Percentiles rank a stretch among this genome's conserved stretches.
These are phyloP conservation scores for Halictus rubicundus DNA, from an alignment of 1,140 invertebrate genomes.

Conservation along the genomic window DNA sequence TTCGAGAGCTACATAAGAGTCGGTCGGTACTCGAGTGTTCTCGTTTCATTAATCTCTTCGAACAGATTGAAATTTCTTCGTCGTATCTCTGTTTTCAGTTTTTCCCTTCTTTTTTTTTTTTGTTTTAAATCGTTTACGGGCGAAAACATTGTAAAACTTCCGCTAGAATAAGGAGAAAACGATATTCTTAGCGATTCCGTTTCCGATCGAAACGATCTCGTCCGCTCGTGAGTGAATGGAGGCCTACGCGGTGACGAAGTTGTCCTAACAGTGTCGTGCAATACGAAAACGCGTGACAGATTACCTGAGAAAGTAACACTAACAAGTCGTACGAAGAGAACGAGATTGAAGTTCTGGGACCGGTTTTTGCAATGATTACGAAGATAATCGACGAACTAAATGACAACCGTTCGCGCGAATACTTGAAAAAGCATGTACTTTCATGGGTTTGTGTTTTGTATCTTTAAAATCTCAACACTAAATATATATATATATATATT, in stretches of 20 bases:
- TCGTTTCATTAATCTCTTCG: conserved; percentile 1
- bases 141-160: conserved; percentile 16
- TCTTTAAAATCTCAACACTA: conserved; percentile 74
- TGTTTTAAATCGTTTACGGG: too few species aligned
- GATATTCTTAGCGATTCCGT: too few species aligned
- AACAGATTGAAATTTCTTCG: conserved; percentile 52
- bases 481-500: conserved; percentile 69
- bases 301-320: conserved; percentile 1
- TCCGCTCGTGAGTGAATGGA: background rate
- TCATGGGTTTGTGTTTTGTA: conserved; percentile 79
- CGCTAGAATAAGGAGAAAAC: background rate
- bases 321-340: background rate
- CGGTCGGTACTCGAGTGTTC: conserved; percentile 34
- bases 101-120: too few species aligned
- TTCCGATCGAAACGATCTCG: background rate
- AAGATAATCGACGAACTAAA: conserved; percentile 56
- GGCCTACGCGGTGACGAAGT: background rate
- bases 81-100: background rate
- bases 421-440: conserved; percentile 77
- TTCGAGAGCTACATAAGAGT: conserved; percentile 62
- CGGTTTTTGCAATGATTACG: conserved; percentile 7
- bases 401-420: conserved; percentile 59
- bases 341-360: background rate
- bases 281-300: background rate
- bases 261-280: conserved; percentile 5